Evolutionary conservation across 2,113 vertebrate species (phyloP).

Genomic region (Crocuta crocuta): DNA sequence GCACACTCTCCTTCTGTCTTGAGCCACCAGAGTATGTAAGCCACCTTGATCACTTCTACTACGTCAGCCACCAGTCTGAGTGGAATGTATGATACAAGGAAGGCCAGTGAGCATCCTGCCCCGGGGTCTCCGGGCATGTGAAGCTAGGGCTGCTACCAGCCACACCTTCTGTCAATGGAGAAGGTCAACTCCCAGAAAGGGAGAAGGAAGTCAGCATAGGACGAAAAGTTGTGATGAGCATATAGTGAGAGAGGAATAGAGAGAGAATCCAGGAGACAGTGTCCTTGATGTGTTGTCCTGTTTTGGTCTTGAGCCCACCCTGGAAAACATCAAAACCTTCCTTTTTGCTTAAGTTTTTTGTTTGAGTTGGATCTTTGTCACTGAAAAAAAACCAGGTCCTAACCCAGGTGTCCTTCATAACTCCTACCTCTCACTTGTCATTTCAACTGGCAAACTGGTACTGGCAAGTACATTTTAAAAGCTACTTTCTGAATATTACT

Average conservation of each 20-base stretch:
- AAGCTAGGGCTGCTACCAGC: neutral
- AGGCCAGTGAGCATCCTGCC: neutral
- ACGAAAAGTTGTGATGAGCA: neutral
- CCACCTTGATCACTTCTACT: neutral
- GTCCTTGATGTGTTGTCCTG: neutral
- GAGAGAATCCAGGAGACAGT: neutral
- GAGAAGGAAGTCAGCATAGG: neutral
- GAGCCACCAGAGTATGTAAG: neutral
- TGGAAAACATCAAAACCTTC: neutral
- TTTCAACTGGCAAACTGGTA: neutral
- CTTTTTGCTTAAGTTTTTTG: neutral
- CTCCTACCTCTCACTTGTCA: neutral
- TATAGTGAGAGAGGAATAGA: neutral
- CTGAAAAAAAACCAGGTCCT: neutral
- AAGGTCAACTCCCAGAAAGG: neutral
- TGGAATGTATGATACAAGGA: neutral
- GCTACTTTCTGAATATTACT: neutral
- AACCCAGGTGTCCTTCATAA: neutral
- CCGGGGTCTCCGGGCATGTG: fast-evolving
- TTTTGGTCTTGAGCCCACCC: neutral
- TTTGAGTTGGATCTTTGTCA: neutral
- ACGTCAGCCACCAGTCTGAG: neutral
- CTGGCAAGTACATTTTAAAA: neutral
- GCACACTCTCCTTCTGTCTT: neutral
- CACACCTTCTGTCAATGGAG: neutral